phyloP scores from a whole-genome alignment of 2,888 invertebrate genomes.

The Mythimna albipuncta region DNA sequence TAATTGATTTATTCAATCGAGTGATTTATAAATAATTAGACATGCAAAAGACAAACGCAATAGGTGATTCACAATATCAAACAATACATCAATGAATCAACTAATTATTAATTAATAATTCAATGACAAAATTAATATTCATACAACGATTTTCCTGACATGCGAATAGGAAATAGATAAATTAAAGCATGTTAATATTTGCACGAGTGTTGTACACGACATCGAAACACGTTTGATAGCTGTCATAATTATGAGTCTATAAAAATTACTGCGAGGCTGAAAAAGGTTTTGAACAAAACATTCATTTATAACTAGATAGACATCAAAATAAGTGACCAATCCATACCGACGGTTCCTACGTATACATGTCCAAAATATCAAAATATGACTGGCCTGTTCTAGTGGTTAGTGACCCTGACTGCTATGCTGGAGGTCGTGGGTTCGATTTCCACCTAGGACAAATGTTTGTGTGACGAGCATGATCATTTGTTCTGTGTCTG shows the following conservation, averaged over 20 bases:
- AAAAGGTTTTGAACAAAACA: background rate
- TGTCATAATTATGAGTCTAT: background rate
- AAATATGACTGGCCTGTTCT: too few species aligned
- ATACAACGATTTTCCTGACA: slow-evolving; percentile 16
- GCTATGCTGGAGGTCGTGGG: too few species aligned
- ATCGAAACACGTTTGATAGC: background rate
- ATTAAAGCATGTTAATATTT: slow-evolving; percentile 14
- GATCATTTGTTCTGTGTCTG: too few species aligned
- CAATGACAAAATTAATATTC: slow-evolving; percentile 30
- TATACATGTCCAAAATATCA: too few species aligned
- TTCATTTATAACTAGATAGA: background rate
- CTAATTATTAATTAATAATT: slow-evolving; percentile 17
- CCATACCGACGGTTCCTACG: too few species aligned
- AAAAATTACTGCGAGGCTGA: background rate
- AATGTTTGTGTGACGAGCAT: too few species aligned
- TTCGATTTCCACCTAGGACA: too few species aligned
- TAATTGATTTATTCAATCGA: background rate
- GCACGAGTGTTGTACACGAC: slow-evolving; percentile 24
- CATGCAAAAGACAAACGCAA: background rate
- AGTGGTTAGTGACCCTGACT: too few species aligned
- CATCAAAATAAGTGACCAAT: too few species aligned
- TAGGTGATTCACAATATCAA: slow-evolving; percentile 6
- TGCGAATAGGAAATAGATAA: slow-evolving; percentile 20
- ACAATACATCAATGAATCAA: slow-evolving; percentile 17
- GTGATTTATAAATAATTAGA: background rate